Conservation (phyloP, 2,888 invertebrate genomes). For the Phyto melanocephala region DNA sequence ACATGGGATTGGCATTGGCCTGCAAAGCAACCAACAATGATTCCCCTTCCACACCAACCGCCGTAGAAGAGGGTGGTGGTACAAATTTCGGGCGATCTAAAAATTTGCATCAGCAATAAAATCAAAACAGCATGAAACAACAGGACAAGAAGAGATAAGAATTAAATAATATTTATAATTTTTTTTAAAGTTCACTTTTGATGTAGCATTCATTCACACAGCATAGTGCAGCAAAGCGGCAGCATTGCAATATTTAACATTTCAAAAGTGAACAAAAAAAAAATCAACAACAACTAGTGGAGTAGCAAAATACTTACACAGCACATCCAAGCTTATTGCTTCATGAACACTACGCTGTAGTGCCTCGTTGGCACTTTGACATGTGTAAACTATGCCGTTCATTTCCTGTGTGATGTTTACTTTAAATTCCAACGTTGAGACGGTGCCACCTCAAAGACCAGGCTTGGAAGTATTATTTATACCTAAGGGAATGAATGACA, state of each 20-base stretch:
- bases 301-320: constrained; percentile 87
- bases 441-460: constrained; percentile 91
- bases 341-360: constrained; percentile 93
- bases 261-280: neutral
- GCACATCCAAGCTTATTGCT: constrained; percentile 90
- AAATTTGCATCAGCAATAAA: neutral
- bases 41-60: constrained; percentile 90
- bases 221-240: neutral
- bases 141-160: constrained; percentile 25
- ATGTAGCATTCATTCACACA: neutral
- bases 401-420: constrained; percentile 90
- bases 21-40: constrained; percentile 87
- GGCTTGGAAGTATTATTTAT: constrained; percentile 86
- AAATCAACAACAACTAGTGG: neutral
- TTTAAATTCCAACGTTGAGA: constrained; percentile 88
- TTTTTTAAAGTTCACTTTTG: constrained; percentile 28
- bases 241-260: constrained; percentile 7
- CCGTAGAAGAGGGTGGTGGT: constrained; percentile 83
- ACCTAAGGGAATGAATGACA: constrained; percentile 75
- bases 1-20: constrained; percentile 91
- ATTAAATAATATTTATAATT: constrained; percentile 39
- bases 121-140: constrained; percentile 47
- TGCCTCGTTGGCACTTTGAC: constrained; percentile 92
- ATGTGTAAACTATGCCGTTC: constrained; percentile 93
- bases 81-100: constrained; percentile 90